These are phyloP conservation scores for Drosophila kokeensis DNA, from an alignment of 2,888 invertebrate genomes.

Conservation along the genomic window DNA sequence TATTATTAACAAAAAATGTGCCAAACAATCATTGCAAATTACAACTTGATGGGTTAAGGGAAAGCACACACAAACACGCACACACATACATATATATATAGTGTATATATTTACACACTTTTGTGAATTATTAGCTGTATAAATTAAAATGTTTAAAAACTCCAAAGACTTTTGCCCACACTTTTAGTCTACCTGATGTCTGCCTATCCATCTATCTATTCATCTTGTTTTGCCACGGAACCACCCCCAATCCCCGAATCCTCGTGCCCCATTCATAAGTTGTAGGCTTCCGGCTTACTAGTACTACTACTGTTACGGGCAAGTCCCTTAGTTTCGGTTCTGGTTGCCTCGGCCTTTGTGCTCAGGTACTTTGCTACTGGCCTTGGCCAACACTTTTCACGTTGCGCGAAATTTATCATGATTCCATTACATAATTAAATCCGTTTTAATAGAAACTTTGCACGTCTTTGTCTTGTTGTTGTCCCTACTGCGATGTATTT, in stretches of 20 bases:
- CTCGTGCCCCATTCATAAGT: neutral
- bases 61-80: neutral
- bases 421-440: slow-evolving; percentile 84
- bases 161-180: slow-evolving; percentile 20
- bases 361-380: slow-evolving; percentile 53
- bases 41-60: neutral
- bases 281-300: slow-evolving; percentile 20
- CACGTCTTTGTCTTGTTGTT: slow-evolving; percentile 63
- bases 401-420: slow-evolving; percentile 82
- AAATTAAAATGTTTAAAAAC: slow-evolving; percentile 39
- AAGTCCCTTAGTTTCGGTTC: slow-evolving; percentile 41
- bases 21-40: slow-evolving; percentile 9
- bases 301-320: slow-evolving; percentile 2
- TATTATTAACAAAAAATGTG: slow-evolving; percentile 7
- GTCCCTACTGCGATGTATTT: slow-evolving; percentile 75
- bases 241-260: neutral
- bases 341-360: slow-evolving; percentile 57
- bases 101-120: neutral
- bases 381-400: slow-evolving; percentile 76
- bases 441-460: slow-evolving; percentile 82
- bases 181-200: slow-evolving; percentile 46
- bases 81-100: neutral
- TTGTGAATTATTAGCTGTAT: slow-evolving; percentile 27
- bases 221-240: slow-evolving; percentile 22
- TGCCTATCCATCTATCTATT: slow-evolving; percentile 44